Evolutionary conservation across 2,113 vertebrate genomes (phyloP).

Genomic region (Laterallus jamaicensis): DNA sequence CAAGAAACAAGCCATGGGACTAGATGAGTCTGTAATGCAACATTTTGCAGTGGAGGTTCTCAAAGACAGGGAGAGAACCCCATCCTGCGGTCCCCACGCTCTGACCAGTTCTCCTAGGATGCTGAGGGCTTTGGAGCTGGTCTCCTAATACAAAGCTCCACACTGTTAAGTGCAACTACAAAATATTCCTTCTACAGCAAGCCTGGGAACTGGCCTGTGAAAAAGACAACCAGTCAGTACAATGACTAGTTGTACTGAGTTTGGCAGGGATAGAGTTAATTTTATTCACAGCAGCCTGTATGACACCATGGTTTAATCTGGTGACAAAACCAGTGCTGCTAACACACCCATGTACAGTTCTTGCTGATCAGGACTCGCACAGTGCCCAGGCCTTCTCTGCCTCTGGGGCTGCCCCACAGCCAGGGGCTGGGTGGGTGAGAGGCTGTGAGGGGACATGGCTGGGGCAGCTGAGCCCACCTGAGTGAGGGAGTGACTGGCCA

Average conservation of each 20-base stretch:
- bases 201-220: not conserved
- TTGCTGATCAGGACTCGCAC: not conserved
- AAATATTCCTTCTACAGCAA: not conserved
- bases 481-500: rapidly evolving
- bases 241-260: not conserved
- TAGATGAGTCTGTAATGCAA: not conserved
- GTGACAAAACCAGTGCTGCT: not conserved
- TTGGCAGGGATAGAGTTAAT: not conserved
- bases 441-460: not conserved
- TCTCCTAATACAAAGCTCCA: not conserved
- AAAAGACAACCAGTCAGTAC: not conserved
- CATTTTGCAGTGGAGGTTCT: not conserved
- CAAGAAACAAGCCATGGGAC: not conserved
- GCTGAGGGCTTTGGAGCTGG: not conserved
- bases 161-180: not conserved
- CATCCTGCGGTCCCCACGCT: not conserved
- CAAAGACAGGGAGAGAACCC: not conserved
- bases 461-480: not conserved
- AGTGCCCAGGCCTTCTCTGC: not conserved
- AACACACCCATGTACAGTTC: not conserved
- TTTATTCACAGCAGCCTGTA: not conserved
- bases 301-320: not conserved
- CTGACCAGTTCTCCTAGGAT: not conserved
- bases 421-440: rapidly evolving
- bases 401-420: not conserved